phyloP scores from a whole-genome alignment of 2,888 invertebrate genomes.

The Conistra vaccinii region DNA sequence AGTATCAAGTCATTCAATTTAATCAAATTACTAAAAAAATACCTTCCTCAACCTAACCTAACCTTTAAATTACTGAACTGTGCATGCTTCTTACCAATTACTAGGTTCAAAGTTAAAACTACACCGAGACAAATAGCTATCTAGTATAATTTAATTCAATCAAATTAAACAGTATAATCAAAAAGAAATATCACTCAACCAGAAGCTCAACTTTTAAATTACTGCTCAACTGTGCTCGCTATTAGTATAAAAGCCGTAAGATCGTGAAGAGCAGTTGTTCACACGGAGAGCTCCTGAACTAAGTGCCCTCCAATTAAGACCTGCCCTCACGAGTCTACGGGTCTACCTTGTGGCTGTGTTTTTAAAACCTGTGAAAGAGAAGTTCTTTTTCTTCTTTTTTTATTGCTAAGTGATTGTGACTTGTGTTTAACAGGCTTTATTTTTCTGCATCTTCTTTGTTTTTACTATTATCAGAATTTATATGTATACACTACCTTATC shows the following conservation, averaged over 20 bases:
- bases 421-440: neutral
- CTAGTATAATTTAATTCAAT: slow-evolving; percentile 14
- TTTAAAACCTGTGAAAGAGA: slow-evolving; percentile 63
- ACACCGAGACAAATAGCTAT: neutral
- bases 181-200: slow-evolving; percentile 23
- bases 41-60: too few relatives aligned
- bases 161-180: slow-evolving; percentile 1
- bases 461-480: neutral
- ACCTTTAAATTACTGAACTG: too few relatives aligned
- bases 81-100: too few relatives aligned
- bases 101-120: slow-evolving; percentile 11
- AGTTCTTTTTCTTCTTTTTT: slow-evolving; percentile 22
- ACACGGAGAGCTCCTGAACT: slow-evolving; percentile 76
- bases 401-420: slow-evolving; percentile 10
- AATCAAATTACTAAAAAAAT: neutral
- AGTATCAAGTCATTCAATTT: neutral
- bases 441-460: neutral
- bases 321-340: slow-evolving; percentile 65
- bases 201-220: slow-evolving; percentile 35
- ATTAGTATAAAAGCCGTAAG: slow-evolving; percentile 65
- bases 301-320: slow-evolving; percentile 87
- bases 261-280: slow-evolving; percentile 70
- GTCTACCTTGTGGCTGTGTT: slow-evolving; percentile 68
- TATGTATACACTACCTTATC: neutral
- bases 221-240: slow-evolving; percentile 53